Percentiles rank a stretch among this genome's conserved stretches.
phyloP scores from a whole-genome alignment of 2,113 vertebrate genomes.

The Mobula hypostoma region DNA sequence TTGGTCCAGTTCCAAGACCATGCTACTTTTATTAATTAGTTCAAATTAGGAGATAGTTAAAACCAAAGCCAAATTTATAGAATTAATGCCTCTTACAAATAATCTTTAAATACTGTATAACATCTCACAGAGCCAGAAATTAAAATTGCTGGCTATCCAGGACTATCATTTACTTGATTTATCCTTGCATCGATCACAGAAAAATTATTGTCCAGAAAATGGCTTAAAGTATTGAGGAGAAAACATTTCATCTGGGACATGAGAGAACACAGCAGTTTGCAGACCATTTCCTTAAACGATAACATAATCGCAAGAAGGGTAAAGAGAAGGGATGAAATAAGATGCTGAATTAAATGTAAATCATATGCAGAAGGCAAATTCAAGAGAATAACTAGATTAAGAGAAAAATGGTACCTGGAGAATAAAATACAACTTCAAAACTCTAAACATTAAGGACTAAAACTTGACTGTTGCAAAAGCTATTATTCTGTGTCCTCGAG shows the following conservation, averaged over 20 bases:
- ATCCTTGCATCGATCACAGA: background rate
- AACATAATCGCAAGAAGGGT: background rate
- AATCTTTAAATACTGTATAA: background rate
- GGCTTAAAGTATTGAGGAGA: background rate
- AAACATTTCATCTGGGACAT: background rate
- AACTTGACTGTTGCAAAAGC: background rate
- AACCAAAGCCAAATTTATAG: background rate
- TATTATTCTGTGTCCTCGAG: background rate
- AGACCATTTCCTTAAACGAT: background rate
- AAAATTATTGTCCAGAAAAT: background rate
- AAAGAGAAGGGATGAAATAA: background rate
- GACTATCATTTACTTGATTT: background rate
- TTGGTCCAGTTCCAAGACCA: background rate
- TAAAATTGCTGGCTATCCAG: background rate
- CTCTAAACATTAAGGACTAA: too few species aligned
- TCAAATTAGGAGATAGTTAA: background rate
- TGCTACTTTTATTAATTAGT: background rate
- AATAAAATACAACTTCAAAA: background rate
- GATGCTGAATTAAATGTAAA: too few species aligned
- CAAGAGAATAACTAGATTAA: background rate
- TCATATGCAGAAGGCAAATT: background rate
- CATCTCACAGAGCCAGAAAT: background rate
- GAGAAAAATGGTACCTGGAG: background rate
- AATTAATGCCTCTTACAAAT: background rate
- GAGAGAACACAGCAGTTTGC: too few species aligned